These are phyloP conservation scores for Ochropleura leucogaster DNA, from an alignment of 2,888 invertebrate genomes.

Conservation along the genomic window DNA sequence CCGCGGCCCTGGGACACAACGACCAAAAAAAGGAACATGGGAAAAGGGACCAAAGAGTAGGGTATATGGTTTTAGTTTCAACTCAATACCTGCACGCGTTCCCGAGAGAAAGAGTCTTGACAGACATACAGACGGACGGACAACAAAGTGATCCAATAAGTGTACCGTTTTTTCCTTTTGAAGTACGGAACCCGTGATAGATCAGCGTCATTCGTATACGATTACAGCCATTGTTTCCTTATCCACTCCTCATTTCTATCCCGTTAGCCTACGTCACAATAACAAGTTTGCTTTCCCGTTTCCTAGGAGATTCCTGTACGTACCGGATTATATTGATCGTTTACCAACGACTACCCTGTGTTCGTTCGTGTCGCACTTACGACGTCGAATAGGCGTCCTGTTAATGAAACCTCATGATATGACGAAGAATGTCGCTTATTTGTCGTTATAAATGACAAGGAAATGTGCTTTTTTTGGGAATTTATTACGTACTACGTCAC, in stretches of 20 bases:
- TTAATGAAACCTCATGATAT: slow-evolving; percentile 7
- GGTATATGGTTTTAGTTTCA: too few relatives aligned
- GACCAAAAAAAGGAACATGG: too few relatives aligned
- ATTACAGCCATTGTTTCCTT: not conserved
- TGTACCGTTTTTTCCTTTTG: too few relatives aligned
- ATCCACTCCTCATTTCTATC: slow-evolving; percentile 29
- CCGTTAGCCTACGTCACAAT: slow-evolving; percentile 16
- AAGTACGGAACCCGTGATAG: too few relatives aligned
- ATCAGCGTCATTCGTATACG: slow-evolving; percentile 5
- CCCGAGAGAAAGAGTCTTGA: too few relatives aligned
- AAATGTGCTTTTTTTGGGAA: not conserved
- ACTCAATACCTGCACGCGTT: too few relatives aligned
- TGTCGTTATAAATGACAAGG: not conserved
- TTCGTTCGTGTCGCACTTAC: slow-evolving; percentile 32
- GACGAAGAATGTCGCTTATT: not conserved
- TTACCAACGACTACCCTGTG: slow-evolving; percentile 26
- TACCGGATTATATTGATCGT: slow-evolving; percentile 64
- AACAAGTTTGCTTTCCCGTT: slow-evolving; percentile 69
- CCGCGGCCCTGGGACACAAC: too few relatives aligned
- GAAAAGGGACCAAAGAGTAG: too few relatives aligned
- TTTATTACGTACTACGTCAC: too few relatives aligned
- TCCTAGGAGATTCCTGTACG: slow-evolving; percentile 70
- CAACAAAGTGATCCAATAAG: too few relatives aligned
- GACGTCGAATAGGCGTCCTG: slow-evolving; percentile 25
- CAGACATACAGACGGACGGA: too few relatives aligned